These are phyloP conservation scores for Drosophila yakuba DNA, from an alignment of 1,140 invertebrate genomes.

Conservation along the genomic window DNA sequence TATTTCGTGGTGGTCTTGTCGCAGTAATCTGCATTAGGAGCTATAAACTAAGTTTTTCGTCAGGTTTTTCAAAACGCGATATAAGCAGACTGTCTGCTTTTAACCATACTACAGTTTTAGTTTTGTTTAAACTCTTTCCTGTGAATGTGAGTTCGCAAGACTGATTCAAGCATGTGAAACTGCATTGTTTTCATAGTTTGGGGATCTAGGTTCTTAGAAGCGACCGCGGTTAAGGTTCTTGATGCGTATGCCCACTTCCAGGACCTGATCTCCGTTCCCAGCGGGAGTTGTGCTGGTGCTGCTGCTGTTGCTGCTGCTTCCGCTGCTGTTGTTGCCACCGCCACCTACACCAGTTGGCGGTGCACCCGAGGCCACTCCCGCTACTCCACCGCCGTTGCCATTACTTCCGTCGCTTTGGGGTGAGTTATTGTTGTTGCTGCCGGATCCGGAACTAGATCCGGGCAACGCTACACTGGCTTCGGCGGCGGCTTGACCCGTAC, in stretches of 20 bases:
- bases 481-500: constrained; percentile 7
- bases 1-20: background rate
- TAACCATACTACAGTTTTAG: background rate
- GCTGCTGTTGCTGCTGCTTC: constrained; percentile 42
- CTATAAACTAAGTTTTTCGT: background rate
- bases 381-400: constrained; percentile 44
- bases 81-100: background rate
- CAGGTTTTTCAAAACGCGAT: background rate
- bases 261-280: constrained; percentile 64
- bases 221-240: constrained; percentile 78
- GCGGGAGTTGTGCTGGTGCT: constrained; percentile 19
- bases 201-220: constrained; percentile 34
- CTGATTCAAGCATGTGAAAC: background rate
- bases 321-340: constrained; percentile 22
- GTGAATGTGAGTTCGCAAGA: background rate
- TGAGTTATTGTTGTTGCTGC: constrained; percentile 74
- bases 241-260: constrained; percentile 82
- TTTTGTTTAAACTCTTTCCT: background rate
- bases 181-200: background rate
- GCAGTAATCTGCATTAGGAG: background rate
- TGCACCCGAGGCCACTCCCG: constrained; percentile 2
- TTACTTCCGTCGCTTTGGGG: constrained; percentile 73
- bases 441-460: constrained; percentile 15
- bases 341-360: constrained; percentile 2
- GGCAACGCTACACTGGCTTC: constrained; percentile 30